Evolutionary conservation across 2,888 invertebrate species (phyloP), one percentile per base, ranked within the genome.

Genomic region (Cyclophora punctaria): DNA sequence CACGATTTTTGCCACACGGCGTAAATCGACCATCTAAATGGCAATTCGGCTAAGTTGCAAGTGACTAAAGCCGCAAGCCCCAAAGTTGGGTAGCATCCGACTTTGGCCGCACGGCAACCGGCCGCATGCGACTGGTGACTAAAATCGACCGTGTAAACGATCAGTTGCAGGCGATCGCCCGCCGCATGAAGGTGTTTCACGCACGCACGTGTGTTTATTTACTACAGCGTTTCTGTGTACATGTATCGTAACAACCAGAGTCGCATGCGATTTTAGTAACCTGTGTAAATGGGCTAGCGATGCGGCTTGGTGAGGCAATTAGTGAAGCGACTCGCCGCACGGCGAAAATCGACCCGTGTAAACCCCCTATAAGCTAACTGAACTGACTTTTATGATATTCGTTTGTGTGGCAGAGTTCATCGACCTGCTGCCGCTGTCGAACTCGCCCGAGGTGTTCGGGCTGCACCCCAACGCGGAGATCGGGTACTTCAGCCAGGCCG

Each of bases 381-480:
- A n/a, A n/a, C n/a, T n/a, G n/a, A n/a, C 48, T 47, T 46, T 48
- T 48, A 20, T 33, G 47, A 33, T 48, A 20, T 20, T 20, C 20
- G 20, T 20, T 20, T 20, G 20, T 20, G 20, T 20, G 20, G 45
- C 75, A 95, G 95, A 91, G 44, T 92, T 90, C 71, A 94, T 98
- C 67, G 96, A 97, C 71, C 89, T 90, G 46, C 84, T 97, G 43
- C 97, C 97, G 0, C 78, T 97, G 53, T 92, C 93, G 33, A 97
- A 96, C 78, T 93, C 94, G 6, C 97, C 97, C 2, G 96, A 96
- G 75, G 96, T 97, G 50, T 96, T 97, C 84, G 98, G 98, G 5
- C 84, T 98, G 47, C 96, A 98, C 83, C 93, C 96, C n/a, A 98
- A 98, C 85, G 97, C 97, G 0, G 97, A 98, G 90, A 97, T 97